These are phyloP conservation scores for Eupithecia exiguata DNA, from an alignment of 2,888 invertebrate species.

Conservation along the genomic window DNA sequence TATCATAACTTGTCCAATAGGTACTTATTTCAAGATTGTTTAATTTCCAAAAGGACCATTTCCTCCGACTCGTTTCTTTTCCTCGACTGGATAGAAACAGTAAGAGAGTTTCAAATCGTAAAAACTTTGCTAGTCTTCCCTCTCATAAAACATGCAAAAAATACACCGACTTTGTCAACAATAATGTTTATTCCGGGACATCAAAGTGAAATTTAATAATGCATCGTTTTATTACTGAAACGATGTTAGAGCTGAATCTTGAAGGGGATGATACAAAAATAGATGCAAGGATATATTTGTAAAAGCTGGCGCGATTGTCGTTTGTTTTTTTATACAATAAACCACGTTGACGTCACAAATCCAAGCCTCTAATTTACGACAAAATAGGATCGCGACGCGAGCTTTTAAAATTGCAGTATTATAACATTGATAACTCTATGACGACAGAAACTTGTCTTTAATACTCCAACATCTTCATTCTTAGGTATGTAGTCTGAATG, in stretches of 20 bases:
- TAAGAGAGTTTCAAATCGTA: background rate
- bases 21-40: background rate
- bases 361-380: too few species aligned
- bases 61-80: too few species aligned
- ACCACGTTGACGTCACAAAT: too few species aligned
- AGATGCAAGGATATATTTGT: conserved; percentile 1
- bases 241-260: conserved; percentile 27
- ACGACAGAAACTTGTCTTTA: too few species aligned
- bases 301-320: too few species aligned
- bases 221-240: conserved; percentile 65
- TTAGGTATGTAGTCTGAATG: too few species aligned
- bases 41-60: background rate
- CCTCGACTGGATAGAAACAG: background rate
- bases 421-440: too few species aligned
- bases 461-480: too few species aligned
- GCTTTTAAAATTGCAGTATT: too few species aligned
- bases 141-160: conserved; percentile 40
- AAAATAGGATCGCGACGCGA: too few species aligned
- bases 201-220: conserved; percentile 75
- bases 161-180: conserved; percentile 39
- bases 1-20: background rate
- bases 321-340: too few species aligned
- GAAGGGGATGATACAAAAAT: conserved; percentile 54
- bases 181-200: conserved; percentile 59
- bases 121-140: conserved; percentile 9